phyloP scores from a whole-genome alignment of 1,140 invertebrate genomes.

The Drosophila funebris region DNA sequence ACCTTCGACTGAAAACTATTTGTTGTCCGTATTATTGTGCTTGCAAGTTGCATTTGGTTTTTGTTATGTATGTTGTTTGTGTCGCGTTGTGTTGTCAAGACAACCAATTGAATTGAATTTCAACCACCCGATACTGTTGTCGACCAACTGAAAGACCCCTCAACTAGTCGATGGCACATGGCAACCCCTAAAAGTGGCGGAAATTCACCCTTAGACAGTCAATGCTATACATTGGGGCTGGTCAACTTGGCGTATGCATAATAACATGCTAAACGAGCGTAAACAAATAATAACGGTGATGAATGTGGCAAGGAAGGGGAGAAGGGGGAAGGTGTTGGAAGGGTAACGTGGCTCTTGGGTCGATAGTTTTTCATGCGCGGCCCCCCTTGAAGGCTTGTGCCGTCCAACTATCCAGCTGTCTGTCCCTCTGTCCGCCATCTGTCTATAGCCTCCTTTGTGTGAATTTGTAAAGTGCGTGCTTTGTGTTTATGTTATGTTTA shows the following conservation, averaged over 20 bases:
- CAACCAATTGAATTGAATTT: conserved; percentile 37
- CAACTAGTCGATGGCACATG: conserved; percentile 2
- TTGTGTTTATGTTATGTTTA: conserved; percentile 37
- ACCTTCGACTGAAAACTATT: conserved; percentile 57
- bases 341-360: conserved; percentile 37
- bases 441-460: conserved; percentile 20
- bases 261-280: conserved; percentile 47
- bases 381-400: conserved; percentile 16
- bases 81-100: conserved; percentile 61
- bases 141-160: conserved; percentile 49
- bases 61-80: too few species aligned
- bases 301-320: not conserved
- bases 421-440: not conserved
- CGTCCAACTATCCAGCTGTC: not conserved
- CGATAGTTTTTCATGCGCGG: conserved; percentile 50
- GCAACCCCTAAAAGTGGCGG: conserved; percentile 51
- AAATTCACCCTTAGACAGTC: conserved; percentile 52
- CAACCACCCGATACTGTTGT: conserved; percentile 34
- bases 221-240: conserved; percentile 48
- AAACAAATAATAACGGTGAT: conserved; percentile 41
- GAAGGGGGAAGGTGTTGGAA: not conserved
- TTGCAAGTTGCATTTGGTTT: conserved; percentile 19
- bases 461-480: conserved; percentile 21
- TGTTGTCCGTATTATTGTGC: conserved; percentile 27
- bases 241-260: conserved; percentile 60